These are phyloP conservation scores for Odontamblyopus rebecca DNA, from an alignment of 2,797 vertebrate species.

Conservation along the genomic window DNA sequence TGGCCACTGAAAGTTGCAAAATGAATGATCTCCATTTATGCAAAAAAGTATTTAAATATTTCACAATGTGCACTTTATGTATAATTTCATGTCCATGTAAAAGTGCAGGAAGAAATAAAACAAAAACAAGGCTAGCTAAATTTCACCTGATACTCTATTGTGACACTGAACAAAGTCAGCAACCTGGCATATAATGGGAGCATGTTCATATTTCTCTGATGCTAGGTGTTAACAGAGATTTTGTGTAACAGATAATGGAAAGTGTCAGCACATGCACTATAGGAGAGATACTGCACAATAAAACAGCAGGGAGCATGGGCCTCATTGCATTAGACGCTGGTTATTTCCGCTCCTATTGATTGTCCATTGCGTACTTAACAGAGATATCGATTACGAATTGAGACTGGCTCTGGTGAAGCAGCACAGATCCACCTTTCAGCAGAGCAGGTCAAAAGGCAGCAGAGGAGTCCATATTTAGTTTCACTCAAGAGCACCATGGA, in stretches of 20 bases:
- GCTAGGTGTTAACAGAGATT: constrained; percentile 31
- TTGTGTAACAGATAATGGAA: constrained; percentile 41
- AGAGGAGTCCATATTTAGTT: constrained; percentile 38
- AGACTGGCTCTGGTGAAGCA: constrained; percentile 43
- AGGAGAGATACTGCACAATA: constrained; percentile 26
- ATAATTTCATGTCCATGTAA: not conserved
- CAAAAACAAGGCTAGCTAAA: not conserved
- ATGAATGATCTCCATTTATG: too few relatives aligned
- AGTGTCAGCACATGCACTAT: constrained; percentile 26
- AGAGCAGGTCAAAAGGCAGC: constrained; percentile 37
- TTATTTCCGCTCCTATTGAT: constrained; percentile 53
- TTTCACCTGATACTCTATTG: not conserved
- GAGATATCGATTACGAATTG: constrained; percentile 61
- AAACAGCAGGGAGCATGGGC: constrained; percentile 20
- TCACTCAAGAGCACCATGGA: constrained; percentile 18
- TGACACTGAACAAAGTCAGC: not conserved
- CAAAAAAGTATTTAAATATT: too few relatives aligned
- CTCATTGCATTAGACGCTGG: constrained; percentile 25
- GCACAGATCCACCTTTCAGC: constrained; percentile 37
- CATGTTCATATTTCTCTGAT: constrained; percentile 22
- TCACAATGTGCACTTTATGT: too few relatives aligned
- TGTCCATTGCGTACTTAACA: constrained; percentile 39
- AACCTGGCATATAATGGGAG: not conserved
- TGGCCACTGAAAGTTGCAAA: too few relatives aligned
- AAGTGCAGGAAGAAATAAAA: not conserved